These are phyloP conservation scores for Hyaena hyaena DNA, from an alignment of 2,113 vertebrate species.

Conservation along the genomic window DNA sequence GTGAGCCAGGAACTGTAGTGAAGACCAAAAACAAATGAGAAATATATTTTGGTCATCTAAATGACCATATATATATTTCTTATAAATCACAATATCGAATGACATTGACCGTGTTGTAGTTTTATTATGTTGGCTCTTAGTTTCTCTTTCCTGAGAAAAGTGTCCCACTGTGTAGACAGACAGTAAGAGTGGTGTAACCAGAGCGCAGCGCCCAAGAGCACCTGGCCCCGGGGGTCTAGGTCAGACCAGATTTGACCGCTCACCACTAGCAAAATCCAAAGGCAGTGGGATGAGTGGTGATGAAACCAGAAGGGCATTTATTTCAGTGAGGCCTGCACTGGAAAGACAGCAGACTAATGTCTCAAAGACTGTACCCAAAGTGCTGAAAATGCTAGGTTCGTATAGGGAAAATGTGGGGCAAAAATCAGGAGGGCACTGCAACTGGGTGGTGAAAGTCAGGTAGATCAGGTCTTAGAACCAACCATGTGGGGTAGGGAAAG, in stretches of 20 bases:
- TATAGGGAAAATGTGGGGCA: background rate
- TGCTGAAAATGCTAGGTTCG: background rate
- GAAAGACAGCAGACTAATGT: background rate
- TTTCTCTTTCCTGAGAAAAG: background rate
- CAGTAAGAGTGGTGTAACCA: rapidly evolving
- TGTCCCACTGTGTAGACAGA: background rate
- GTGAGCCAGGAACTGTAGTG: background rate
- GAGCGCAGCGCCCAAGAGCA: background rate
- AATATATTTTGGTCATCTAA: background rate
- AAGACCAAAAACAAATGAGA: background rate
- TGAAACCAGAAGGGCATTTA: background rate
- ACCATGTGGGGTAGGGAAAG: background rate
- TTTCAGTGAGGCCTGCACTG: background rate
- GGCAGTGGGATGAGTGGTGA: background rate
- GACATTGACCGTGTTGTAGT: background rate
- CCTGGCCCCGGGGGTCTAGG: background rate
- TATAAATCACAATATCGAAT: background rate
- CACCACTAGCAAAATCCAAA: background rate
- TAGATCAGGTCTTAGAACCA: background rate
- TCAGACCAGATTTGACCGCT: background rate
- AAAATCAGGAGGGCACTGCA: background rate
- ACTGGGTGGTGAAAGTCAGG: background rate
- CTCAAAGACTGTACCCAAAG: background rate
- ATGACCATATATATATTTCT: background rate
- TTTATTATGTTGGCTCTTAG: background rate